Conservation (phyloP, 2,888 invertebrate species). For the Prosopocoilus inquinatus region DNA sequence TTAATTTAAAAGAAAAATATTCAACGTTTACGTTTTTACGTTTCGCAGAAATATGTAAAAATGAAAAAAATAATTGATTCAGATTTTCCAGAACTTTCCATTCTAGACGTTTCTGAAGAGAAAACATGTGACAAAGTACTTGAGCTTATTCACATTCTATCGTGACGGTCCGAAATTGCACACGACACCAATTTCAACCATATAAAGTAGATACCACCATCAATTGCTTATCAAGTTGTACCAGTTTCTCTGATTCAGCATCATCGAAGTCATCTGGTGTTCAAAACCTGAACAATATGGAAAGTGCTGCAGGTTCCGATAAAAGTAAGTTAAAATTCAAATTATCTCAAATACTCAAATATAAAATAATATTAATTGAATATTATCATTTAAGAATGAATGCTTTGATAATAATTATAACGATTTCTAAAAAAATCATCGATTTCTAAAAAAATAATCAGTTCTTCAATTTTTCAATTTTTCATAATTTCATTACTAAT, state of each 20-base stretch:
- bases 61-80: too few relatives aligned
- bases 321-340: background rate
- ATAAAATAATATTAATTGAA: background rate
- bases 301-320: constrained; percentile 2
- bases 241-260: background rate
- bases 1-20: too few relatives aligned
- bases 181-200: constrained; percentile 13
- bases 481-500: too few relatives aligned
- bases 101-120: too few relatives aligned
- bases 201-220: constrained; percentile 6
- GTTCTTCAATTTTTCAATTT: background rate
- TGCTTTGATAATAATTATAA: too few relatives aligned
- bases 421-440: too few relatives aligned
- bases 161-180: constrained; percentile 18
- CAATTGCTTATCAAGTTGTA: background rate
- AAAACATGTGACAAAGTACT: too few relatives aligned
- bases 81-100: constrained; percentile 3
- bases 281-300: constrained; percentile 7
- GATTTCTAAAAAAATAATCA: too few relatives aligned
- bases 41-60: too few relatives aligned
- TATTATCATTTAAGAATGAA: background rate
- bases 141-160: background rate
- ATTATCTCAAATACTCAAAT: background rate
- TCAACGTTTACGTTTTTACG: too few relatives aligned
- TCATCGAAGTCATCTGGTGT: constrained; percentile 10